Conservation (phyloP, 2,888 invertebrate genomes). For the Uloborus plumipes region DNA sequence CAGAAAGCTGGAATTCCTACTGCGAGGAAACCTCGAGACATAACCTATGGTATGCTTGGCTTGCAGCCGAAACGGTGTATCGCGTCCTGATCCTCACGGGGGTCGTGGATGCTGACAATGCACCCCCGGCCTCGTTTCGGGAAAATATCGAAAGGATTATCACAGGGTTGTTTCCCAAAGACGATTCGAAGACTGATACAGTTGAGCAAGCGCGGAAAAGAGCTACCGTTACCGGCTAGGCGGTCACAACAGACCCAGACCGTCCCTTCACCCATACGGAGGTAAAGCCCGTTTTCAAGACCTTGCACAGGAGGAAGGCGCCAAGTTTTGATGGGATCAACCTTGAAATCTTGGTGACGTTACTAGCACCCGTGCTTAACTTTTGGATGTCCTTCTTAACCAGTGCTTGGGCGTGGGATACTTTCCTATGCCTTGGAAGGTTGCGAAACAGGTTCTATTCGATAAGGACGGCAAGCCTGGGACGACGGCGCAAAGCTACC, state of each 20-base stretch:
- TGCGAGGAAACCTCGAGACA: not conserved
- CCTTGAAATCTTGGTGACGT: not conserved
- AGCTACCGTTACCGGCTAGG: not conserved
- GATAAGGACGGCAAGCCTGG: not conserved
- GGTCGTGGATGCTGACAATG: not conserved
- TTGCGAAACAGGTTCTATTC: not conserved
- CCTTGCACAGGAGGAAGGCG: not conserved
- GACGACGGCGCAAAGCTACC: not conserved
- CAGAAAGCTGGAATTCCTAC: not conserved
- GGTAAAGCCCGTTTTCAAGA: not conserved
- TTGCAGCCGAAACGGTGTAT: not conserved
- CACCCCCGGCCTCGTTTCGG: not conserved
- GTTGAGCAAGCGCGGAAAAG: not conserved
- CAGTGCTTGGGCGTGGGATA: not conserved
- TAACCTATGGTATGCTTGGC: not conserved
- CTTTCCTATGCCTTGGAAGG: constrained; percentile 8
- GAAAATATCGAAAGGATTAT: not conserved
- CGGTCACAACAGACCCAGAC: not conserved
- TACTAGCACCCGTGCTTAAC: not conserved
- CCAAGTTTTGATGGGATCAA: not conserved
- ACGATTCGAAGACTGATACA: not conserved
- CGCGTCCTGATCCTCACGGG: not conserved
- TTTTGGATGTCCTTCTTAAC: not conserved
- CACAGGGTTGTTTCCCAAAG: not conserved
- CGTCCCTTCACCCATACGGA: not conserved